Evolutionary conservation across 2,797 vertebrate species (phyloP).

Genomic region (Telmatherina bonti): DNA sequence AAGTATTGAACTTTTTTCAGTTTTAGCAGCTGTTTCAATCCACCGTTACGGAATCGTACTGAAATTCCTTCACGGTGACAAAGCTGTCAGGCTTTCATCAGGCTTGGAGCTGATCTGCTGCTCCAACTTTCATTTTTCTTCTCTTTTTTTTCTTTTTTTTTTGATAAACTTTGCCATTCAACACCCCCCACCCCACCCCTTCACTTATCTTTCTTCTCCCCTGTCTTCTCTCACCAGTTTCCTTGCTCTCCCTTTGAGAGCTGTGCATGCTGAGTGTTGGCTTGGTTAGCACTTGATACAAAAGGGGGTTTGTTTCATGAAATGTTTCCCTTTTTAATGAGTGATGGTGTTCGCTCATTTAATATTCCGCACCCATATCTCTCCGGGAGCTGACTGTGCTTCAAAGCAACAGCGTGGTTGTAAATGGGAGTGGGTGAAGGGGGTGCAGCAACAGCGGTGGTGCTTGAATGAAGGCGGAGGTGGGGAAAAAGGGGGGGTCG

Average conservation of each 20-base stretch:
- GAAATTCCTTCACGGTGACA: conserved; percentile 25
- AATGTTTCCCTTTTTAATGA: conserved; percentile 83
- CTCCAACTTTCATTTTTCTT: conserved; percentile 44
- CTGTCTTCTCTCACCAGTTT: conserved; percentile 29
- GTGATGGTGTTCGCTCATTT: conserved; percentile 80
- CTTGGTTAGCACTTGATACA: conserved; percentile 66
- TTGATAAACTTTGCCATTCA: conserved; percentile 13
- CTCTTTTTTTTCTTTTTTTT: conserved; percentile 22
- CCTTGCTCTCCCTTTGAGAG: conserved; percentile 57
- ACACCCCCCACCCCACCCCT: background rate
- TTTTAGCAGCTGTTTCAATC: conserved; percentile 23
- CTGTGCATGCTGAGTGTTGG: conserved; percentile 33
- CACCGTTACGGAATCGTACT: conserved; percentile 8
- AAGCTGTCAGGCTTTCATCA: conserved; percentile 2
- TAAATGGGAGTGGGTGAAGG: conserved; percentile 65
- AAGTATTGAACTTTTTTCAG: conserved; percentile 39
- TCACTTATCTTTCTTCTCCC: background rate
- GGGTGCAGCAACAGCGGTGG: background rate
- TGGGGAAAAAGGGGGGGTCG: background rate
- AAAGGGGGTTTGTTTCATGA: conserved; percentile 78
- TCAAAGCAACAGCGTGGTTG: conserved; percentile 77
- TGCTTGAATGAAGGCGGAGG: conserved; percentile 18
- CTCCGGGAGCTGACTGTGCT: conserved; percentile 69
- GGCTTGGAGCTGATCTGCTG: conserved; percentile 47
- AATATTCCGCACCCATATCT: conserved; percentile 77